Evolutionary conservation across 1,140 invertebrate species (phyloP).

Genomic region (Pogonomyrmex barbatus): DNA sequence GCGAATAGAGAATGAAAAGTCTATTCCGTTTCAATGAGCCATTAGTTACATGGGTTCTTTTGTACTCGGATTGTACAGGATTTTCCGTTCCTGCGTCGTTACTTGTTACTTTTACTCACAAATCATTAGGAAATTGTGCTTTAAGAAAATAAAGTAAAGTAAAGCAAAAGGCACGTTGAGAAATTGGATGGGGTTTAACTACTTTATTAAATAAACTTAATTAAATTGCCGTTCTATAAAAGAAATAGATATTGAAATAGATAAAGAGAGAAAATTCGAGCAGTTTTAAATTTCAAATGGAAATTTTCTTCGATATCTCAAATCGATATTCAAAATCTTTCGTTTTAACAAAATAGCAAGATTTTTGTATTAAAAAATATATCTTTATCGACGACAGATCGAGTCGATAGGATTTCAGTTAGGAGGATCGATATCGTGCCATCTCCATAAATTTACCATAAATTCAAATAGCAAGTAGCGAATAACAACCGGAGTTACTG

Average conservation of each 20-base stretch:
- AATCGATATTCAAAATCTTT: background rate
- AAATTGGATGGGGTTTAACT: background rate
- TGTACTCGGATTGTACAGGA: background rate
- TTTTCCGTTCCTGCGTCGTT: background rate
- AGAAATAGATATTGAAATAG: background rate
- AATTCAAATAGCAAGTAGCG: slow-evolving; percentile 17
- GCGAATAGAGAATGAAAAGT: background rate
- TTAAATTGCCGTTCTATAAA: background rate
- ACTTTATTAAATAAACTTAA: no score
- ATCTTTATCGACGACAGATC: background rate
- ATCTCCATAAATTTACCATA: background rate
- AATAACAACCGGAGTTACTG: background rate
- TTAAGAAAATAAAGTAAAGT: background rate
- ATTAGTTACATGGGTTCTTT: background rate
- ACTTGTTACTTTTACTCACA: background rate
- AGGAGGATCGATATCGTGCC: background rate
- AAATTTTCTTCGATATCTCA: background rate
- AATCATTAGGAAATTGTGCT: background rate
- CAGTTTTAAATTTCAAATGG: background rate
- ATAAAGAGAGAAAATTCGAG: background rate
- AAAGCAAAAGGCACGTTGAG: background rate
- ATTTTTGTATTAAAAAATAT: background rate
- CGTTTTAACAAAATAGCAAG: background rate
- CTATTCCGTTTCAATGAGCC: background rate
- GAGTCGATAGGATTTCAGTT: background rate